Evolutionary conservation across 2,888 invertebrate species (phyloP), one percentile per base, ranked within the genome.

Genomic region (Ligdia adustata): DNA sequence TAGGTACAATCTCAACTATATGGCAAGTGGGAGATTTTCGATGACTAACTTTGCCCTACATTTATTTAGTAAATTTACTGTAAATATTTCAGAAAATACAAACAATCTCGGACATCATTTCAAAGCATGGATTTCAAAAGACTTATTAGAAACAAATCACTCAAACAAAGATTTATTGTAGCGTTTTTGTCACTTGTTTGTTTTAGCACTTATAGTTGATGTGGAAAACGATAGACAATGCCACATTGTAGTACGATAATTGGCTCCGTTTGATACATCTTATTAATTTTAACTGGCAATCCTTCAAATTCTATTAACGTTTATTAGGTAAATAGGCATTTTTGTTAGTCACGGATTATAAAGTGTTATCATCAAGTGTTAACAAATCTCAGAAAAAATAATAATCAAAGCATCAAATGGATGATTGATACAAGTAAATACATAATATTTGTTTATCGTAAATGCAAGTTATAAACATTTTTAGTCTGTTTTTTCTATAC

Each of bases 171-270:
- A 41, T 46, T 46, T 13, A 37, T 47, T 52, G 41, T 41, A 9
- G 13, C 14, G 13, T 31, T 49, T 49, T 47, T 57, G 55, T 40
- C 48, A 48, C 24, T 31, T 47, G 44, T 53, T 55, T 53, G 18
- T 35, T 16, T 34, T 15, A 22, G 4, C 18, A 12, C 44, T 60
- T 55, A 55, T 20, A 9, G 18, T 31, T 28, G 6, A 51, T 16
- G 37, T 51, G 52, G 45, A 51, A 57, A 60, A 52, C 31, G 34
- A 15, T 29, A 45, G 37, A 60, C 57, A 60, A 60, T 60, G 57
- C 39, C 53, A 55, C 24, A 31, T 34, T 47, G 47, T 39, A 18
- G 33, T 34, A 40, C 29, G 57, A 37, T 59, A 57, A 57, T 57
- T 57, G 49, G 45, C 35, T 39, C 22, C 12, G 7, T 40, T 39